Evolutionary conservation across 2,888 invertebrate genomes (phyloP).

Genomic region (Drosophila melanosoma): DNA sequence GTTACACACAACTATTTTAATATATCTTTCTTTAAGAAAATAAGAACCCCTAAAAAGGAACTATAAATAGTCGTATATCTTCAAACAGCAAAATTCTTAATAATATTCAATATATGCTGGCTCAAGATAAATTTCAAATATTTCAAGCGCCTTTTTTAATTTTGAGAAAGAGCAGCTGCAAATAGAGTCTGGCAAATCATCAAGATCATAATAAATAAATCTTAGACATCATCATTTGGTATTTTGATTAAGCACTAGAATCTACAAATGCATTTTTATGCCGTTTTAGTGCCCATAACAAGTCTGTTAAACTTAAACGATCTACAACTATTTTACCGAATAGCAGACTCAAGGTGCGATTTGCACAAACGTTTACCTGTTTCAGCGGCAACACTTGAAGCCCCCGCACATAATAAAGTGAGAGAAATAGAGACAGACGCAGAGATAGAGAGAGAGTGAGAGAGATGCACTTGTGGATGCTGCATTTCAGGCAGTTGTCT

Average conservation of each 20-base stretch:
- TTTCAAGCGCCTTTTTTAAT: background rate
- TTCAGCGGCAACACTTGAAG: conserved; percentile 50
- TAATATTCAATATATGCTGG: background rate
- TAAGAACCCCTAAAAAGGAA: background rate
- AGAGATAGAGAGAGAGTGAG: background rate
- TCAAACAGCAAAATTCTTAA: background rate
- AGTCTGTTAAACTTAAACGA: conserved; percentile 1
- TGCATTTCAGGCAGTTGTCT: conserved; percentile 24
- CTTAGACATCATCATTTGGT: background rate
- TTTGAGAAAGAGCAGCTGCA: background rate
- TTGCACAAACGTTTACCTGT: conserved; percentile 42
- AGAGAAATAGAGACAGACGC: background rate
- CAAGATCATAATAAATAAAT: background rate
- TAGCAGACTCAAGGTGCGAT: conserved; percentile 6
- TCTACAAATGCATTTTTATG: conserved; percentile 2
- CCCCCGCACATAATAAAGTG: conserved; percentile 33
- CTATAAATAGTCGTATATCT: background rate
- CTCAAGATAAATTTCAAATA: background rate
- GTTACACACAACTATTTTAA: too few species aligned
- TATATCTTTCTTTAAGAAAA: background rate
- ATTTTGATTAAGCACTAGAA: background rate
- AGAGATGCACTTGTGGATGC: conserved; percentile 5
- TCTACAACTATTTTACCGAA: conserved; percentile 1
- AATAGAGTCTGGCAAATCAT: background rate
- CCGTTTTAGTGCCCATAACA: background rate